A percentile compares a stretch with the other conserved stretches of the same genome.
Evolutionary conservation across 2,888 invertebrate species (phyloP).

Genomic region (Ectemnius cavifrons): DNA sequence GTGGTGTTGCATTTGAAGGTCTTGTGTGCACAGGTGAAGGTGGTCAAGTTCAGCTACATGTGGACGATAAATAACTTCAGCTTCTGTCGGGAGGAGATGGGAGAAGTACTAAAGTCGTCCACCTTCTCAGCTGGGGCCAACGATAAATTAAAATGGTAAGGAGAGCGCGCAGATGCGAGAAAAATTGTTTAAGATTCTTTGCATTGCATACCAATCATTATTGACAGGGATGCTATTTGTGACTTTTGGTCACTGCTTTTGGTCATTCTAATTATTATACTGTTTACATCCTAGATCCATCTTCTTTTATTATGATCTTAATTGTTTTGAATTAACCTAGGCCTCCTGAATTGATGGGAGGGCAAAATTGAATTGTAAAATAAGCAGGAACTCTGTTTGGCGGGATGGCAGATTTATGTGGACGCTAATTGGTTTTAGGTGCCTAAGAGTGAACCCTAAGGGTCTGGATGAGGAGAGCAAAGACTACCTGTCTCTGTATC

Average conservation of each 20-base stretch:
- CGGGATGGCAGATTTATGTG: slow-evolving; percentile 21
- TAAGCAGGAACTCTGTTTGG: too few species aligned
- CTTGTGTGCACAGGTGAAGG: slow-evolving; percentile 91
- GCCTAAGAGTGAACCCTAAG: slow-evolving; percentile 99
- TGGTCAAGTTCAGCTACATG: slow-evolving; percentile 99
- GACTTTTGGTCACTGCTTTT: too few species aligned
- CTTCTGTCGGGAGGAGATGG: slow-evolving; percentile 99
- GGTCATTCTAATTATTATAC: too few species aligned
- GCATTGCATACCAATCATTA: slow-evolving; percentile 50
- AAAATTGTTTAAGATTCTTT: slow-evolving; percentile 55
- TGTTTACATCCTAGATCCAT: too few species aligned
- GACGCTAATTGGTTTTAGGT: slow-evolving; percentile 81
- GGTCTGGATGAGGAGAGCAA: slow-evolving; percentile 99
- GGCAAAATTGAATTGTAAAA: too few species aligned
- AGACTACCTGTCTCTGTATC: slow-evolving; percentile 99
- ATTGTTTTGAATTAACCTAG: too few species aligned
- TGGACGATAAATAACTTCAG: slow-evolving; percentile 99
- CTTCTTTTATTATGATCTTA: too few species aligned
- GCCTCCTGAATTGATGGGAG: too few species aligned
- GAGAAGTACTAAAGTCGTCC: slow-evolving; percentile 99
- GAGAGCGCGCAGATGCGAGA: neutral
- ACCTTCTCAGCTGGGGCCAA: slow-evolving; percentile 99
- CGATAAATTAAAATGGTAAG: slow-evolving; percentile 99
- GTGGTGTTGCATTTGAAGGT: slow-evolving; percentile 74
- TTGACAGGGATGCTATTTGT: too few species aligned